Percentiles rank a stretch among this genome's conserved stretches.
Evolutionary conservation across 2,888 invertebrate species (phyloP).

Genomic region (Achlya flavicornis): DNA sequence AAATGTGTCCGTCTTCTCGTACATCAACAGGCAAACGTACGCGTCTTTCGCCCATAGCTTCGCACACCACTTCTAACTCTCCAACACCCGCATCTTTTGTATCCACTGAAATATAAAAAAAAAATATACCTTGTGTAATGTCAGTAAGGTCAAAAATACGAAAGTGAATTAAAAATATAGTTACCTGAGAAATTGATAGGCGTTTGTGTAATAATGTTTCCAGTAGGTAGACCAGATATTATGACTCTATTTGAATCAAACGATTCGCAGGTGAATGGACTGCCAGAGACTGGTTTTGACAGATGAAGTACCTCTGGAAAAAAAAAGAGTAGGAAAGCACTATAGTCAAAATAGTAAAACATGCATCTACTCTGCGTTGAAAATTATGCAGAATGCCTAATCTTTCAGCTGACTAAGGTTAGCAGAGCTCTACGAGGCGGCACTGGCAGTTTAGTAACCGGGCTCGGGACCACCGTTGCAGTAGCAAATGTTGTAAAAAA

Average conservation of each 20-base stretch:
- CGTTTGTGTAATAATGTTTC: conserved; percentile 91
- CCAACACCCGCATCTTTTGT: conserved; percentile 93
- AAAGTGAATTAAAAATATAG: conserved; percentile 27
- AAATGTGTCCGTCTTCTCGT: conserved; percentile 90
- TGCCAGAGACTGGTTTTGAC: conserved; percentile 94
- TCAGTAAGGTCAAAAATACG: conserved; percentile 12
- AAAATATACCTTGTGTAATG: neutral
- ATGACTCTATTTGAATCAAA: conserved; percentile 94
- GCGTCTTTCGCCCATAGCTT: conserved; percentile 91
- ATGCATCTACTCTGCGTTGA: no score
- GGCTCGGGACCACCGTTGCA: no score
- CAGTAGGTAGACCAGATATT: conserved; percentile 89
- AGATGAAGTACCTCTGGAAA: conserved; percentile 93
- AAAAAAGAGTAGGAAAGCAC: no score
- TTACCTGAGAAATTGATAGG: conserved; percentile 91
- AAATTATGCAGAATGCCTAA: no score
- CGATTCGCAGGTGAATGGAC: conserved; percentile 96
- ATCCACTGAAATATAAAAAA: conserved; percentile 83
- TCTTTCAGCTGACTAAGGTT: no score
- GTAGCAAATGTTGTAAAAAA: no score
- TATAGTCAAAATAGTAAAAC: no score
- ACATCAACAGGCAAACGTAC: conserved; percentile 90
- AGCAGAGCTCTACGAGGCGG: no score
- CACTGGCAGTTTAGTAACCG: no score
- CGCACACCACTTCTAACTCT: conserved; percentile 93